Base-by-base conservation (phyloP, 1,140 invertebrate genomes). In the Lepidotrigona ventralis region DNA sequence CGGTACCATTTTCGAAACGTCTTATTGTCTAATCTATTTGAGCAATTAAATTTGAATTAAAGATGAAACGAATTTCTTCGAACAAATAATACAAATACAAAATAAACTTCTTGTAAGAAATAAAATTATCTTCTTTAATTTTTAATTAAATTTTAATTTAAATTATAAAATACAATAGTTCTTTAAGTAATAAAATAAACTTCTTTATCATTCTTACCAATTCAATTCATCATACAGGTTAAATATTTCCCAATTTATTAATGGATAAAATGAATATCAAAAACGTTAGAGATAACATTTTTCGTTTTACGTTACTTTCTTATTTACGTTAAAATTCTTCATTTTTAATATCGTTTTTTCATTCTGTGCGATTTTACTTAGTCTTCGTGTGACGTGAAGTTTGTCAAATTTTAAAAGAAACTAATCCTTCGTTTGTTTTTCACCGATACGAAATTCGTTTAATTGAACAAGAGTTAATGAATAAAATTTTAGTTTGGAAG, bases 391-490 rank as follows among this genome's bases (percentile, higher is more conserved):
- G 15, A 21, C 4, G 39, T n/a, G 19, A 19, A n/a, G 12, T 14
- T 78, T 60, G 15, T 53, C 26, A n/a, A 15, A 8, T n/a, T 46
- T 56, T 0, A 33, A 75, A 14, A 63, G 12, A 23, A 15, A 3
- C 4, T 0, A 19, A 26, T 1, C 54, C 9, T 54, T 78, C 81
- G n/a, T 26, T 83, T 83, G 74, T 83, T 78, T 83, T 4, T 23
- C 29, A 1, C 5, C 29, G 21, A 5, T 3, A 33, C 8, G 39
- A 21, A 33, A 33, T 63, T 19, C 8, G 15, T 8, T 46, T 46
- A 46, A 19, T 71, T 15, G 1, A 53, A 71, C 19, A 26, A 23
- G 46, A n/a, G 23, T 46, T 46, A n/a, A 46, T 46, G 39, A 46
- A 46, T 46, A 6, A 46, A 46, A 46, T 8, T 46, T 6, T 6